These are phyloP conservation scores for Hypsibius dujardini DNA, from an alignment of 1,140 invertebrate species.

Conservation along the genomic window DNA sequence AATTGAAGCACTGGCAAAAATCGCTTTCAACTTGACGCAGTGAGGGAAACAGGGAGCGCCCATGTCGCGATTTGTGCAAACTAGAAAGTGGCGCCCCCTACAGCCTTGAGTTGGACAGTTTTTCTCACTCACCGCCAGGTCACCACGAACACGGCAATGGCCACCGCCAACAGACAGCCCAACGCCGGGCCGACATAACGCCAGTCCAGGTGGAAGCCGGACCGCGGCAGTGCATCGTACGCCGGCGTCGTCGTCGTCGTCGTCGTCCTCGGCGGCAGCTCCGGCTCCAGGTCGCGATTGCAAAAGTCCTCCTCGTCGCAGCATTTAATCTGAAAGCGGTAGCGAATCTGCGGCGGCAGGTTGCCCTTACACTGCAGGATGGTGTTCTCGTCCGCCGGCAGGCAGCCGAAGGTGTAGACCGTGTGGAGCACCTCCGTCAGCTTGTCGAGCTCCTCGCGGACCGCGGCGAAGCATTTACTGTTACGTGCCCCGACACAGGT, in stretches of 20 bases:
- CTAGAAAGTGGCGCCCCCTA: not conserved
- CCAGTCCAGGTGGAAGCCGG: not conserved
- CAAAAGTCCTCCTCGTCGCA: not conserved
- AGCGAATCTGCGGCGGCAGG: not conserved
- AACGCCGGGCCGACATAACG: too few species aligned
- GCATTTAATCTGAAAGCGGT: not conserved
- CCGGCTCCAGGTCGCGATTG: not conserved
- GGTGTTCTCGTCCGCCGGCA: not conserved
- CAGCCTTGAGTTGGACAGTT: not conserved
- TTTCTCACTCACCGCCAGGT: not conserved
- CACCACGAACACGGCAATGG: not conserved
- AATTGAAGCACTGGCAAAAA: not conserved
- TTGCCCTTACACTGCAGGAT: slow-evolving; percentile 14
- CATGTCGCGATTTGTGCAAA: not conserved
- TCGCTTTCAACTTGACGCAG: not conserved
- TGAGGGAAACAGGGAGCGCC: too few species aligned
- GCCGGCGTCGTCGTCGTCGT: not conserved
- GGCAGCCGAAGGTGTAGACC: not conserved
- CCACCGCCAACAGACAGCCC: not conserved
- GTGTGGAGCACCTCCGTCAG: not conserved
- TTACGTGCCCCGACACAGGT: not conserved
- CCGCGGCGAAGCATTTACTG: not conserved
- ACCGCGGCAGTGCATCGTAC: too few species aligned
- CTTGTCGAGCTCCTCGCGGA: not conserved
- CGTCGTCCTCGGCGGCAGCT: not conserved